Conservation (phyloP, 2,113 vertebrate species). For the Tragulus kanchil region DNA sequence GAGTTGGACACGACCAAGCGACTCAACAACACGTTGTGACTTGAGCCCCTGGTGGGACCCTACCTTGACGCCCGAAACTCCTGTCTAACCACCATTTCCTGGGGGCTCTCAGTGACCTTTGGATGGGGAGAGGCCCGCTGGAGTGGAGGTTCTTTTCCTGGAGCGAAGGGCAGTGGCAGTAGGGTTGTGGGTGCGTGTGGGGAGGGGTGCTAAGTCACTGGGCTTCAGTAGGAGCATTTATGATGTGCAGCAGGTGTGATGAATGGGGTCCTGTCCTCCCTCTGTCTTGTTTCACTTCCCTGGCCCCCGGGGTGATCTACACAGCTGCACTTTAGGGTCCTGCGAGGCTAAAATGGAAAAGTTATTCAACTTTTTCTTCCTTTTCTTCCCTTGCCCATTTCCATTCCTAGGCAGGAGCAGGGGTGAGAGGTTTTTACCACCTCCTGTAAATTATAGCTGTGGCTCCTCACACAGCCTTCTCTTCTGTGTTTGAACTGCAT, state of each 20-base stretch:
- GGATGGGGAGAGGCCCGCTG: neutral
- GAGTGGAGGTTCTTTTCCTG: neutral
- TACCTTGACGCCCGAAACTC: neutral
- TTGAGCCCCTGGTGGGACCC: neutral
- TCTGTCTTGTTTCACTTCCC: conserved; percentile 73
- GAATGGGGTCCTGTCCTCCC: conserved; percentile 55
- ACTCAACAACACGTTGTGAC: neutral
- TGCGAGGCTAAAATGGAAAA: conserved; percentile 75
- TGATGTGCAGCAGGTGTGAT: conserved; percentile 67
- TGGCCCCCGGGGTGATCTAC: conserved; percentile 74
- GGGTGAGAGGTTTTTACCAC: neutral
- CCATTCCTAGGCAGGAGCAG: neutral
- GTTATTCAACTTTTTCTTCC: conserved; percentile 72
- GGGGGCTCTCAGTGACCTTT: neutral
- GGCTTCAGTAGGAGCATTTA: conserved; percentile 72
- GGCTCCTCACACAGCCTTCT: neutral
- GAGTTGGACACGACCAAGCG: neutral
- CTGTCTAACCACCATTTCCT: neutral
- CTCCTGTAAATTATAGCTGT: neutral
- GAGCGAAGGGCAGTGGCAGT: neutral
- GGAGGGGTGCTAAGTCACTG: conserved; percentile 37
- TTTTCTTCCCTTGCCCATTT: conserved; percentile 52
- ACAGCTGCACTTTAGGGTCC: conserved; percentile 69
- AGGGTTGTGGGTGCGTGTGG: neutral
- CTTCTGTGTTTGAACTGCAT: neutral